Evolutionary conservation across 2,888 invertebrate genomes (phyloP).

Genomic region (Cerceris ruficornis): DNA sequence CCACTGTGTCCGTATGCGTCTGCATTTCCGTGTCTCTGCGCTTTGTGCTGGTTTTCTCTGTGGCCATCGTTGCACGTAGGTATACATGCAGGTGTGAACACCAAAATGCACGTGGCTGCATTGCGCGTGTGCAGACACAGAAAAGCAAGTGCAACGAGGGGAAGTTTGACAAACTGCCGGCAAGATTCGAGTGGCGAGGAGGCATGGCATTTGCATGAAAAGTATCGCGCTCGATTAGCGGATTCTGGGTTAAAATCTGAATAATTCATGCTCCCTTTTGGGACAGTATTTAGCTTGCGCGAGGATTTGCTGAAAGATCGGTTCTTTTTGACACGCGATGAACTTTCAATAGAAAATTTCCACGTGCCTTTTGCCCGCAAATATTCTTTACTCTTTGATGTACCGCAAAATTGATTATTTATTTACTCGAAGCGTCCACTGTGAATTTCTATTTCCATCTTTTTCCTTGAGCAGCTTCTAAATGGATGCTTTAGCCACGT

Average conservation of each 20-base stretch:
- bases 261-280: slow-evolving; percentile 62
- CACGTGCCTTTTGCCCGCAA: no score
- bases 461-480: no score
- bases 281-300: slow-evolving; percentile 14
- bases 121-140: not conserved
- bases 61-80: no score
- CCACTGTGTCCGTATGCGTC: no score
- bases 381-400: no score
- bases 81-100: slow-evolving; percentile 8
- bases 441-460: no score
- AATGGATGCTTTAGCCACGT: no score
- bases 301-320: not conserved
- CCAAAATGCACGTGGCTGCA: not conserved
- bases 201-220: slow-evolving; percentile 58
- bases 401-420: no score
- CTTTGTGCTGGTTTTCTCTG: no score
- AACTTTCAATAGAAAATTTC: no score
- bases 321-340: not conserved
- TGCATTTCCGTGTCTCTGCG: no score
- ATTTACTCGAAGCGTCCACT: no score
- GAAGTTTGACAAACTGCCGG: slow-evolving; percentile 35
- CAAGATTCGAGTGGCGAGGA: slow-evolving; percentile 37
- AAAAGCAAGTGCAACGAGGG: slow-evolving; percentile 6
- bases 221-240: slow-evolving; percentile 63
- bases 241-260: slow-evolving; percentile 58